Conservation (phyloP, 2,797 vertebrate species). For the Iguana delicatissima region DNA sequence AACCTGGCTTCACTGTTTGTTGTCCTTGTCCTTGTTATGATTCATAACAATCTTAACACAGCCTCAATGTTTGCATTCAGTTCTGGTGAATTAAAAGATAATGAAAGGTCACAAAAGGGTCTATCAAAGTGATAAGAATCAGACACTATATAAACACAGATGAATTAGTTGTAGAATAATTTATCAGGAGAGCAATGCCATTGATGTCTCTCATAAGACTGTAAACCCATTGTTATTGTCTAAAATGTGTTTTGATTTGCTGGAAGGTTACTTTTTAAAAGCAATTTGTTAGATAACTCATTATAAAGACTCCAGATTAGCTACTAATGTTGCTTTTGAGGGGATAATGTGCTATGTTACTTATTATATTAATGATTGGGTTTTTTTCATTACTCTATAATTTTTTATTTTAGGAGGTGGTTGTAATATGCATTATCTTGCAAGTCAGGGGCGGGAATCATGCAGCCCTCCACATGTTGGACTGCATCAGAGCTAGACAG, state of each 20-base stretch:
- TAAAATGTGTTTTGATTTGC: conserved; percentile 59
- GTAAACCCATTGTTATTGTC: conserved; percentile 50
- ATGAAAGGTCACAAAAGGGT: neutral
- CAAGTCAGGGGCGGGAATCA: no score
- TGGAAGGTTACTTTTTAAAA: neutral
- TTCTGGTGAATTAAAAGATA: conserved; percentile 58
- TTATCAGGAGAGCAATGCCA: conserved; percentile 57
- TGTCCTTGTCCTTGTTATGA: conserved; percentile 56
- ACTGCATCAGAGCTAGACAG: no score
- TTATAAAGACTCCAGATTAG: neutral
- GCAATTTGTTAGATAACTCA: neutral
- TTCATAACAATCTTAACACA: conserved; percentile 59
- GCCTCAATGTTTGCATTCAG: conserved; percentile 55
- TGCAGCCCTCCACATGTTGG: no score
- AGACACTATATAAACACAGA: conserved; percentile 5
- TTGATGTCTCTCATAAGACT: conserved; percentile 42
- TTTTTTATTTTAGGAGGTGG: no score
- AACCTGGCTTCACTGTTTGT: conserved; percentile 57
- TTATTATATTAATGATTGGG: no score
- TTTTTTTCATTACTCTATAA: no score
- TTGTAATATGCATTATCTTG: no score
- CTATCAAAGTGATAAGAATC: neutral
- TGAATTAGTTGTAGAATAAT: conserved; percentile 70
- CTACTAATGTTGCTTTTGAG: no score
- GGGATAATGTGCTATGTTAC: no score